Evolutionary conservation across 2,888 invertebrate genomes (phyloP).

Genomic region (Eugnorisma glareosa): DNA sequence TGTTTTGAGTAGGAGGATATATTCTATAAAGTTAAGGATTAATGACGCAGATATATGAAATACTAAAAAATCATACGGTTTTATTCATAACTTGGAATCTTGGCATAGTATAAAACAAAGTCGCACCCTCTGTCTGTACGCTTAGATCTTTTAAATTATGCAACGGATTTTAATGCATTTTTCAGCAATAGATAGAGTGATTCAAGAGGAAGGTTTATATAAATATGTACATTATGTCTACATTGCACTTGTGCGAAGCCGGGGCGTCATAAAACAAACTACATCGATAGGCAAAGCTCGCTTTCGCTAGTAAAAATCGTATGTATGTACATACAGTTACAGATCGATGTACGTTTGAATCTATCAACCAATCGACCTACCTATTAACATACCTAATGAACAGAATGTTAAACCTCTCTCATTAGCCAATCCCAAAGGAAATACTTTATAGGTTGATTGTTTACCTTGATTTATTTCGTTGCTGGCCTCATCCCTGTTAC

Average conservation of each 20-base stretch:
- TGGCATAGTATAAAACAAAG: too few species aligned
- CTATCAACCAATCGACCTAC: background rate
- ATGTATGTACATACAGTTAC: background rate
- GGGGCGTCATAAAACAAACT: too few species aligned
- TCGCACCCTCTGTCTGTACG: too few species aligned
- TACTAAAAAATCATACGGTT: background rate
- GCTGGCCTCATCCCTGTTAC: constrained; percentile 8
- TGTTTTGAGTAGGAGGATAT: constrained; percentile 1
- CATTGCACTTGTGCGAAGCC: too few species aligned
- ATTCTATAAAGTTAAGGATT: background rate
- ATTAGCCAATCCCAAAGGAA: constrained; percentile 44
- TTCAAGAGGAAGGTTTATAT: too few species aligned
- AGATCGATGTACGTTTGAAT: background rate
- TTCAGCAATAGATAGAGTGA: too few species aligned
- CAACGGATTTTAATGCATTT: too few species aligned
- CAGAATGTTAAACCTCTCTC: constrained; percentile 18
- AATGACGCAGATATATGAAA: background rate
- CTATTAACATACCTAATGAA: constrained; percentile 35
- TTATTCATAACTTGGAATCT: background rate
- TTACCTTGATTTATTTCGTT: constrained; percentile 37
- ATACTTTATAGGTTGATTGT: constrained; percentile 25
- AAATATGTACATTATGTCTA: too few species aligned
- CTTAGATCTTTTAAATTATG: too few species aligned
- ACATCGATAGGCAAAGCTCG: background rate
- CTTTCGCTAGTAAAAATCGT: background rate